phyloP scores from a whole-genome alignment of 2,888 invertebrate species.

The Ormyrus rosae region DNA sequence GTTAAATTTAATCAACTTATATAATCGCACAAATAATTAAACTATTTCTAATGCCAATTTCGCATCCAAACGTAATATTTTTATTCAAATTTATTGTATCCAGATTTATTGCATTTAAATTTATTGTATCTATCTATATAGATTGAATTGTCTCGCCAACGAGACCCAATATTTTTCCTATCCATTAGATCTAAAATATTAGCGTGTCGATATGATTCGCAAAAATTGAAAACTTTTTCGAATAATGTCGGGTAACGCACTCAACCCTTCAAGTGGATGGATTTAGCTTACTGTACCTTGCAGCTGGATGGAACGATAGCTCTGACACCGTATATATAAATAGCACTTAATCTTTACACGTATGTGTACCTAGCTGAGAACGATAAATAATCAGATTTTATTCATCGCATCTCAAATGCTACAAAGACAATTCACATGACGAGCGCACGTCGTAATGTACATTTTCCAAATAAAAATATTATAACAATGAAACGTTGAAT shows the following conservation, averaged over 20 bases:
- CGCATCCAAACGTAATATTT: slow-evolving; percentile 35
- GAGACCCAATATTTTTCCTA: slow-evolving; percentile 35
- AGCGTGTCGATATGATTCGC: background rate
- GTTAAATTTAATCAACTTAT: slow-evolving; percentile 7
- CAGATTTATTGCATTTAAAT: background rate
- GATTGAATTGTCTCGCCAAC: background rate
- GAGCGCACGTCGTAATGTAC: slow-evolving; percentile 5
- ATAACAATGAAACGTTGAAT: background rate
- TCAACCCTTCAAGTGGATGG: slow-evolving; percentile 31
- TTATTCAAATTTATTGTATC: slow-evolving; percentile 30
- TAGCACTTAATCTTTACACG: slow-evolving; percentile 39
- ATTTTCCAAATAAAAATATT: slow-evolving; percentile 32
- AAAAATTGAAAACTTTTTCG: background rate
- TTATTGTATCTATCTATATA: background rate
- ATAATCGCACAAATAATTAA: slow-evolving; percentile 25
- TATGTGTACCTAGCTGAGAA: slow-evolving; percentile 15
- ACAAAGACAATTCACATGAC: background rate
- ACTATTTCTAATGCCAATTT: slow-evolving; percentile 30
- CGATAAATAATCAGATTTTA: slow-evolving; percentile 19
- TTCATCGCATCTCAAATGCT: slow-evolving; percentile 3
- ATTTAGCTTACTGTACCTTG: slow-evolving; percentile 4
- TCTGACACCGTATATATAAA: background rate
- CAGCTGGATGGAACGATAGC: slow-evolving; percentile 53
- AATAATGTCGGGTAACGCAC: slow-evolving; percentile 7
- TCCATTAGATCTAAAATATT: background rate